These are phyloP conservation scores for Drosophila repleta DNA, from an alignment of 1,140 invertebrate genomes.

Conservation along the genomic window DNA sequence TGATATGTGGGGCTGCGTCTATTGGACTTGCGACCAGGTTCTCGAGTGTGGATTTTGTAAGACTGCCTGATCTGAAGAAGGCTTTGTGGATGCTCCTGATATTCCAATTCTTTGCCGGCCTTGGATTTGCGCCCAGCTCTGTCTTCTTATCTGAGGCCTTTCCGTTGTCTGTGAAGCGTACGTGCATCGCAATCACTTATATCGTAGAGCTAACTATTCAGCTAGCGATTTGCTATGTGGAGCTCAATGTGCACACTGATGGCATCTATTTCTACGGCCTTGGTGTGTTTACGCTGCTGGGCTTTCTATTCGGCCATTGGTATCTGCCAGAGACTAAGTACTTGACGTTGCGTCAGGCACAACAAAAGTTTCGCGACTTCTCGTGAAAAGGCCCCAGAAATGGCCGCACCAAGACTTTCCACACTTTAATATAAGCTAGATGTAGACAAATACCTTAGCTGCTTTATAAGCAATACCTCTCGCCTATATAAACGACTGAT, in stretches of 20 bases:
- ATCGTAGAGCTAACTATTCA: constrained; percentile 60
- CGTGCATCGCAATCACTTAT: constrained; percentile 64
- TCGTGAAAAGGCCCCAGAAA: constrained; percentile 48
- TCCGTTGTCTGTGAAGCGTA: constrained; percentile 57
- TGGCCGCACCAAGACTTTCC: constrained; percentile 39
- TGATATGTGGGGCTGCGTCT: constrained; percentile 48
- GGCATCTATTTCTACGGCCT: constrained; percentile 52
- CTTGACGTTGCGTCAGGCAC: constrained; percentile 62
- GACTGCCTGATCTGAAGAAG: constrained; percentile 27
- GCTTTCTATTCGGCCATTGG: constrained; percentile 54
- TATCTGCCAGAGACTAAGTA: constrained; percentile 71
- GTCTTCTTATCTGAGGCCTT: constrained; percentile 72
- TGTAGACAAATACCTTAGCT: constrained; percentile 28
- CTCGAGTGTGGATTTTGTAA: constrained; percentile 3
- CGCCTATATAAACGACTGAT: constrained; percentile 34
- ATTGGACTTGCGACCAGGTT: constrained; percentile 60
- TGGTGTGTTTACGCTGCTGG: constrained; percentile 48
- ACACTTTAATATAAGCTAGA: constrained; percentile 15
- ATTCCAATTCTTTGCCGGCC: constrained; percentile 62
- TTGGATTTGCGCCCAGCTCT: constrained; percentile 63
- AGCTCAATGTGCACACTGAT: constrained; percentile 18
- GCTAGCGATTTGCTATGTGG: constrained; percentile 33
- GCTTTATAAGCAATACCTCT: constrained; percentile 6
- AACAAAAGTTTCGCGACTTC: constrained; percentile 63
- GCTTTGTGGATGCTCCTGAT: constrained; percentile 65